Base-by-base conservation (phyloP, 2,888 invertebrate genomes). In the Tryphoninae sp. region DNA sequence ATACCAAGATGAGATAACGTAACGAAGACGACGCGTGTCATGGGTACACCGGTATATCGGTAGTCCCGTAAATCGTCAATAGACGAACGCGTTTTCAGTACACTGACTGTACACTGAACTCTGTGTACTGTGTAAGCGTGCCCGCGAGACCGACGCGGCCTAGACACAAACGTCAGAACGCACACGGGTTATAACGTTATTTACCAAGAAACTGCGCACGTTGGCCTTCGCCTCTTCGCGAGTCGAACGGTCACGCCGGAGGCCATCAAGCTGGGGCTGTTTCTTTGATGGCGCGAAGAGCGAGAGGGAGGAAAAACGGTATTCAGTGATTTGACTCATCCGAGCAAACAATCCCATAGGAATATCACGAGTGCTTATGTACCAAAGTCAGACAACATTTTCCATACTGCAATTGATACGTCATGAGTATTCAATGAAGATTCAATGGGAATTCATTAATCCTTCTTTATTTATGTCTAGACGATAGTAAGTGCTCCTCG, bases 11-110 rank as follows among this genome's bases (percentile, higher is more conserved):
- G 75, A n/a, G 59, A 81, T 58, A 53, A 64, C 33, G 51, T 62
- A 42, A 64, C 58, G 65, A 71, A 80, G 80, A 80, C 77, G 64
- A 42, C 55, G 42, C 58, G 65, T n/a, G 42, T 69, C 68, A 53
- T 33, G 49, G 83, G 86, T 83, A 80, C 85, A 87, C 85, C 87
- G 88, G 88, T 89, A 87, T 86, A 86, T 84, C 80, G 83, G 82
- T 81, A 86, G 88, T 89, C 89, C 89, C 89, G 89, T 88, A 89
- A 89, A 86, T 86, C 81, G 83, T 85, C 82, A 83, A 82, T 82
- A 83, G 82, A 83, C 62, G 42, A 72, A 73, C 42, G 55, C 58
- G 68, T 74, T 77, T 73, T 61, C 64, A 45, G 64, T 55, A 11
- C 59, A 45, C 33, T 16, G 26, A 71, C 59, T 73, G 73, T 69